Evolutionary conservation across 1,140 invertebrate species (phyloP).

Genomic region (Sycophaga agraensis): DNA sequence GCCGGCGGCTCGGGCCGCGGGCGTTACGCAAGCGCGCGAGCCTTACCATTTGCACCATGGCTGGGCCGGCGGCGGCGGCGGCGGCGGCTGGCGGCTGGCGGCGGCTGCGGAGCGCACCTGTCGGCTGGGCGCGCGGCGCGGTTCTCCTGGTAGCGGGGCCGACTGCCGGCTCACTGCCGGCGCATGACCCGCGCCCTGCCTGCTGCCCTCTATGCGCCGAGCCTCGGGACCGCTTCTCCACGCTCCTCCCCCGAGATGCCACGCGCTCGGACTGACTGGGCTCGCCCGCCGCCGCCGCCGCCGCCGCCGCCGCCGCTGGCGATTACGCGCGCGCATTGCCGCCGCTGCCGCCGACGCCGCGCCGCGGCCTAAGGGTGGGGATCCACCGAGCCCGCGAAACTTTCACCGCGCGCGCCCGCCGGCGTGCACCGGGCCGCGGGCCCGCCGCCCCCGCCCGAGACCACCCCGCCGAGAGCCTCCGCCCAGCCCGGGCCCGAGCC

Average conservation of each 20-base stretch:
- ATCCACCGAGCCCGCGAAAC: constrained; percentile 5
- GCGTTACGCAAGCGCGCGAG: not conserved
- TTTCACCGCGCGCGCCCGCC: constrained; percentile 22
- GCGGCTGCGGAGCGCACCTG: no score
- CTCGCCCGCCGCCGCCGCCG: not conserved
- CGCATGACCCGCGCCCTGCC: no score
- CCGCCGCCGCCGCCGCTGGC: not conserved
- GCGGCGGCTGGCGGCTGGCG: no score
- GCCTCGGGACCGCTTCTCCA: not conserved
- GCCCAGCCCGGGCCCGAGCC: no score
- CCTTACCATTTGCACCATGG: constrained; percentile 27
- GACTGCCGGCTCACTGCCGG: not conserved
- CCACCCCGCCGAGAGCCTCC: not conserved
- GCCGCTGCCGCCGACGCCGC: not conserved
- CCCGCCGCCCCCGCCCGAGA: not conserved
- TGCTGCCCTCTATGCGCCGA: not conserved
- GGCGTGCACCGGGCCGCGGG: not conserved
- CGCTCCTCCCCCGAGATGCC: constrained; percentile 1
- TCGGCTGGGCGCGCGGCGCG: no score
- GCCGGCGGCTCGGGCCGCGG: no score
- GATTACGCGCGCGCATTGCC: not conserved
- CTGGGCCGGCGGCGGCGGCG: not conserved
- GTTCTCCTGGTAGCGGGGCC: not conserved
- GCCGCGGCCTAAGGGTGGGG: constrained; percentile 21
- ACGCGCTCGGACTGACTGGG: not conserved